phyloP scores from a whole-genome alignment of 2,113 vertebrate species.

The Sciurus niger region DNA sequence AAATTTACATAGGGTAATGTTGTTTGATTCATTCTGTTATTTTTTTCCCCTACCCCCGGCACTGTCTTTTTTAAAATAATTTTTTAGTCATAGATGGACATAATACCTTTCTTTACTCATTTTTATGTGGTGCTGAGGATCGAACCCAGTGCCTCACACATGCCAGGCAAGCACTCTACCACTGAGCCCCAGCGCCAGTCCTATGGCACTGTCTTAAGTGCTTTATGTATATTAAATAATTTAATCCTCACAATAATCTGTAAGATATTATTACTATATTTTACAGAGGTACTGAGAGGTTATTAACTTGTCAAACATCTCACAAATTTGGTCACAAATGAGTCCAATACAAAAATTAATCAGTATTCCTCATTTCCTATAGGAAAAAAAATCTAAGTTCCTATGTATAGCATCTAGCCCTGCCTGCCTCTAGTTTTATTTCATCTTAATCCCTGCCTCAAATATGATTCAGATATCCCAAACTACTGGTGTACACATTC shows the following conservation, averaged over 20 bases:
- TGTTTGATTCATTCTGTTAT: too few species aligned
- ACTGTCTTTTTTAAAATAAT: neutral
- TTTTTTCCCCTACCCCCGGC: too few species aligned
- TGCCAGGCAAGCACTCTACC: too few species aligned
- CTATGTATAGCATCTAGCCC: neutral
- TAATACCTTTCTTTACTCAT: too few species aligned
- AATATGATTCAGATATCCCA: neutral
- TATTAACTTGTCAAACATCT: neutral
- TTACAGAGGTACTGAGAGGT: neutral
- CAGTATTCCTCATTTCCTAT: neutral
- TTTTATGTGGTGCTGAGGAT: too few species aligned
- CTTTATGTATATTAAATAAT: neutral
- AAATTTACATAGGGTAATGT: too few species aligned
- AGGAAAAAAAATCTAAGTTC: neutral
- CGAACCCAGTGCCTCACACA: too few species aligned
- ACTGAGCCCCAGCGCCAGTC: too few species aligned
- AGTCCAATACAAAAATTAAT: neutral
- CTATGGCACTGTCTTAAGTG: neutral
- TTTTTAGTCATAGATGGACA: too few species aligned
- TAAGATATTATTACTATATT: neutral
- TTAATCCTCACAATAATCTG: neutral
- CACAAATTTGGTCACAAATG: neutral
- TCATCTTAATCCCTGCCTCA: neutral
- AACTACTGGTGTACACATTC: neutral
- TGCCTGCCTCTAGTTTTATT: neutral